Conservation (phyloP, 1,140 invertebrate species). For the Stratiolaelaps scimitus region DNA sequence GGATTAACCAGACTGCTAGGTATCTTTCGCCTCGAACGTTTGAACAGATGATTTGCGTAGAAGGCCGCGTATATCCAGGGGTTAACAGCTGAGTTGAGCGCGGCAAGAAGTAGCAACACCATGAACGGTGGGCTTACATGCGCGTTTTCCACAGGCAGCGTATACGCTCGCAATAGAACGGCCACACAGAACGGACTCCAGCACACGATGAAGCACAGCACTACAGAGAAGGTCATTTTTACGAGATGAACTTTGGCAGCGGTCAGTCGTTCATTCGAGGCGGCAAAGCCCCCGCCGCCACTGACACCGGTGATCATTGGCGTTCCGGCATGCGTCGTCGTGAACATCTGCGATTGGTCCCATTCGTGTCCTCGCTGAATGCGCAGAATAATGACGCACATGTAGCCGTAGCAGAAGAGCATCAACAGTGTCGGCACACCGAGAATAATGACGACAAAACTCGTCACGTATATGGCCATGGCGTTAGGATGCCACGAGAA, state of each 20-base stretch:
- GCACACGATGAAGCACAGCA: constrained; percentile 18
- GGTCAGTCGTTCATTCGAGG: neutral
- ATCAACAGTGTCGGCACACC: constrained; percentile 35
- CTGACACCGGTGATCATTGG: no score
- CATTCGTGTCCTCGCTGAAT: neutral
- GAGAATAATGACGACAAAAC: constrained; percentile 40
- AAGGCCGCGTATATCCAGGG: constrained; percentile 55
- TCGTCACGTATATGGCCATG: constrained; percentile 51
- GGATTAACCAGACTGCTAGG: no score
- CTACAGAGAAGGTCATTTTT: constrained; percentile 1
- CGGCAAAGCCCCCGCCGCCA: neutral
- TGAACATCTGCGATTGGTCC: no score
- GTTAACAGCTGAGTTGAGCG: constrained; percentile 63
- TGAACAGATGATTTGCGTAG: no score
- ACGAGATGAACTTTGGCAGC: constrained; percentile 1
- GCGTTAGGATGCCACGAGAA: constrained; percentile 48
- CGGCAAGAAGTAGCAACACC: constrained; percentile 55
- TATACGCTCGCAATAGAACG: no score
- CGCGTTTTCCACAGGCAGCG: no score
- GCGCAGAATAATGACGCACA: constrained; percentile 30
- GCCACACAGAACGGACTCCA: constrained; percentile 16
- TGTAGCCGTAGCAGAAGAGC: constrained; percentile 33
- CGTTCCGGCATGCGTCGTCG: no score
- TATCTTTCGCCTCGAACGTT: no score
- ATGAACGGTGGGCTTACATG: constrained; percentile 49